Conservation (phyloP, 2,113 vertebrate genomes). For the Pseudolaguvia tuberculata region DNA sequence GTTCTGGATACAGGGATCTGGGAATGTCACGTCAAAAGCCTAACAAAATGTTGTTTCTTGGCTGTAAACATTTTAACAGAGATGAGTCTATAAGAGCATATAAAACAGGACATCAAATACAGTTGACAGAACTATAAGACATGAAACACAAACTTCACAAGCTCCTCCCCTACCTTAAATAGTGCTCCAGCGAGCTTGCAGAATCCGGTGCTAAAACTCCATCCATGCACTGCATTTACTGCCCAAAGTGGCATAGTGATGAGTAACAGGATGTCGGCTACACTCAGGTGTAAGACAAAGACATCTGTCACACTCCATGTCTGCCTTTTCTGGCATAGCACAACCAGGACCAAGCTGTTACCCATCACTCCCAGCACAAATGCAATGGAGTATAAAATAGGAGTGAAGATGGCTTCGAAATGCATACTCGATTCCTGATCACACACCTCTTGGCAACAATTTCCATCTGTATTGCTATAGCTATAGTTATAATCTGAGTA, state of each 20-base stretch:
- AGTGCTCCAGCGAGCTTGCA: conserved; percentile 75
- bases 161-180: conserved; percentile 66
- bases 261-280: conserved; percentile 76
- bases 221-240: conserved; percentile 58
- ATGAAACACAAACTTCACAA: no score
- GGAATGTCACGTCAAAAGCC: neutral
- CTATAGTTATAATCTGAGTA: neutral
- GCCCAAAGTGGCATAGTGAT: conserved; percentile 79
- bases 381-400: conserved; percentile 68
- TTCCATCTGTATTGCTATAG: neutral
- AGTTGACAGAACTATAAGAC: neutral
- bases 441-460: conserved; percentile 51
- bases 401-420: conserved; percentile 71
- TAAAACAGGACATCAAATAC: neutral
- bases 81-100: neutral
- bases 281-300: conserved; percentile 78
- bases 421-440: conserved; percentile 32
- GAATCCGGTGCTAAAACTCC: conserved; percentile 68
- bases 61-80: neutral
- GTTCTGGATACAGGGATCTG: no score
- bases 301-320: conserved; percentile 75
- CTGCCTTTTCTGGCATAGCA: conserved; percentile 65
- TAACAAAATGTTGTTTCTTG: neutral
- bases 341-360: conserved; percentile 68
- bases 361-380: conserved; percentile 76